Percentiles rank a stretch among this genome's conserved stretches.
Conservation (phyloP, 1,140 invertebrate species). For the Penaeus japonicus region DNA sequence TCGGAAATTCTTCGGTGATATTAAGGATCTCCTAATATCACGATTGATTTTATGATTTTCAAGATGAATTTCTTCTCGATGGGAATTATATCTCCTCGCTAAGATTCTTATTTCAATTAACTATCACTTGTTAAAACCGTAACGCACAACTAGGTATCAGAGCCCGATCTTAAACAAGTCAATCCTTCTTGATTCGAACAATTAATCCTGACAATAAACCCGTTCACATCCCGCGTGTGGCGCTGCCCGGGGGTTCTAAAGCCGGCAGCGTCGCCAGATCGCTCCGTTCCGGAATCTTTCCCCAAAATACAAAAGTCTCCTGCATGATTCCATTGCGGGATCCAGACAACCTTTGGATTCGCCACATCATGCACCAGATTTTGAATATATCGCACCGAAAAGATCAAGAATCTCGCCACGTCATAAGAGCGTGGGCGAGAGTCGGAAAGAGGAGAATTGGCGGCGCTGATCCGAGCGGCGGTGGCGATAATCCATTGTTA, state of each 20-base stretch:
- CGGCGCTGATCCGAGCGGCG: constrained; percentile 16
- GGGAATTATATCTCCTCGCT: too few relatives aligned
- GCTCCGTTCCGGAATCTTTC: background rate
- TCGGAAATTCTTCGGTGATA: too few relatives aligned
- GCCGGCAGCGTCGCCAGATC: constrained; percentile 14
- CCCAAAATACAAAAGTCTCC: background rate
- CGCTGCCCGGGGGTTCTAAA: constrained; percentile 14
- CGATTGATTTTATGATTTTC: too few relatives aligned
- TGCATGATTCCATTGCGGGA: background rate
- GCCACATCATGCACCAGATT: background rate
- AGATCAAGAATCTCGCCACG: background rate
- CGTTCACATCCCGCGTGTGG: constrained; percentile 36
- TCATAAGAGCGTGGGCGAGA: background rate
- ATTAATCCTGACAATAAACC: constrained; percentile 54
- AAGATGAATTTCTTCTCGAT: too few relatives aligned
- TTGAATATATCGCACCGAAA: background rate
- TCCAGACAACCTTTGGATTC: too few relatives aligned
- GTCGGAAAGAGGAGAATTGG: background rate
- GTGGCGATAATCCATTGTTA: constrained; percentile 48
- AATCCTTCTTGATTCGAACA: constrained; percentile 46
- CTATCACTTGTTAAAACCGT: too few relatives aligned
- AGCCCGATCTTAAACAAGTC: background rate
- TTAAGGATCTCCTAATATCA: too few relatives aligned
- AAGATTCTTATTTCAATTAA: too few relatives aligned
- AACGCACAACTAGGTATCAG: too few relatives aligned